phyloP scores from a whole-genome alignment of 1,140 invertebrate genomes.

The Diuraphis noxia region DNA sequence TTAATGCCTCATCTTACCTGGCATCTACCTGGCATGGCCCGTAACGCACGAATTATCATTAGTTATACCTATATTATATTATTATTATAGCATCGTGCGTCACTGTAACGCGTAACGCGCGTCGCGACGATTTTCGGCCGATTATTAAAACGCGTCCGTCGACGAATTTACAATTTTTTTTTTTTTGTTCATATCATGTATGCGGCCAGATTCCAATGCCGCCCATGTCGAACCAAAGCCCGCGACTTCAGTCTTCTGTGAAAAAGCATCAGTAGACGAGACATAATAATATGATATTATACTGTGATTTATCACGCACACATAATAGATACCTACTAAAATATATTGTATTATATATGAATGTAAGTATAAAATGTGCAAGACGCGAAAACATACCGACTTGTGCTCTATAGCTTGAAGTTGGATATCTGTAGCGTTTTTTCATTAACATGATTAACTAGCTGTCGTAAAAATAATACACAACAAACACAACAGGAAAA shows the following conservation, averaged over 20 bases:
- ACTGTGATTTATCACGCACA: not conserved
- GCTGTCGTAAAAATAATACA: not conserved
- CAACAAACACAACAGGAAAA: not conserved
- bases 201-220: not conserved
- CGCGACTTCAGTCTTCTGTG: not conserved
- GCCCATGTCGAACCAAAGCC: not conserved
- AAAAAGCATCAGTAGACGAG: not conserved
- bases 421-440: not conserved
- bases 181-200: not conserved
- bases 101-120: not conserved
- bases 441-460: not conserved
- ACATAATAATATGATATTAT: not conserved
- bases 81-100: not conserved
- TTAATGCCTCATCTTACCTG: not conserved
- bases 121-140: not conserved
- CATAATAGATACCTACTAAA: not conserved
- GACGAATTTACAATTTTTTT: too few relatives aligned
- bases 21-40: not conserved
- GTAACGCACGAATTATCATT: constrained; percentile 21
- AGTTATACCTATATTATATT: not conserved
- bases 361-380: not conserved
- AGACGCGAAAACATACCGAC: not conserved
- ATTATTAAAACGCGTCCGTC: not conserved
- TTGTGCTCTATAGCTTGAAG: not conserved
- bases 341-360: not conserved